phyloP scores from a whole-genome alignment of 2,113 vertebrate genomes.

The Cygnus buccinator region DNA sequence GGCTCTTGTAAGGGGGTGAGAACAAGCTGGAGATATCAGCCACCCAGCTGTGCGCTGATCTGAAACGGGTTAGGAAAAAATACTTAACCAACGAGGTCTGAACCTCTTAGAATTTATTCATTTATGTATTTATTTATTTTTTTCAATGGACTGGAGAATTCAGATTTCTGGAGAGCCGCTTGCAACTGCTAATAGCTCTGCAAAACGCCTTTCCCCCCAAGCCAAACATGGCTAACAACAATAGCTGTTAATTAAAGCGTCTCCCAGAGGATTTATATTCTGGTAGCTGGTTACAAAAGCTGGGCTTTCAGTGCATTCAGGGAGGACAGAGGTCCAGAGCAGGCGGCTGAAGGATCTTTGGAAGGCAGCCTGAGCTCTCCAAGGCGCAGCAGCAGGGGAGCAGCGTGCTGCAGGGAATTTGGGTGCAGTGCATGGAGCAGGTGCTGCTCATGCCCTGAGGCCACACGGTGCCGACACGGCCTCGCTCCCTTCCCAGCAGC shows the following conservation, averaged over 20 bases:
- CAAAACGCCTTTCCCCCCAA: constrained; percentile 5
- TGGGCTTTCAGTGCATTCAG: neutral
- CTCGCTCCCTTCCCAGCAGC: neutral
- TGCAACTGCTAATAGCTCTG: constrained; percentile 16
- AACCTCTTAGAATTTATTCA: neutral
- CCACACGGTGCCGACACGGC: fast-evolving
- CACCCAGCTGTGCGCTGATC: neutral
- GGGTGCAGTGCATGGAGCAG: neutral
- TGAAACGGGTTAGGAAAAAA: constrained; percentile 21
- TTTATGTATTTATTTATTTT: neutral
- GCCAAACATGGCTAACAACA: constrained; percentile 33
- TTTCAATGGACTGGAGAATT: neutral
- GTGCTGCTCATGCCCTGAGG: neutral
- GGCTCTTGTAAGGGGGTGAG: neutral
- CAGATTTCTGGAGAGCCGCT: constrained; percentile 18
- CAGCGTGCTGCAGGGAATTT: fast-evolving
- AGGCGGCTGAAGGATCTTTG: neutral
- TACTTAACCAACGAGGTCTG: neutral
- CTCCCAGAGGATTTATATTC: constrained; percentile 52
- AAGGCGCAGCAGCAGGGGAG: fast-evolving
- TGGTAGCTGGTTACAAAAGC: constrained; percentile 49
- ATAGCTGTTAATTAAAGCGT: constrained; percentile 40
- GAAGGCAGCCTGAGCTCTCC: constrained; percentile 7
- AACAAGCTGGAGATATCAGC: constrained; percentile 6
- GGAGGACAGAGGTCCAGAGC: neutral